Conservation (phyloP, 2,797 vertebrate species). For the Choloepus didactylus region DNA sequence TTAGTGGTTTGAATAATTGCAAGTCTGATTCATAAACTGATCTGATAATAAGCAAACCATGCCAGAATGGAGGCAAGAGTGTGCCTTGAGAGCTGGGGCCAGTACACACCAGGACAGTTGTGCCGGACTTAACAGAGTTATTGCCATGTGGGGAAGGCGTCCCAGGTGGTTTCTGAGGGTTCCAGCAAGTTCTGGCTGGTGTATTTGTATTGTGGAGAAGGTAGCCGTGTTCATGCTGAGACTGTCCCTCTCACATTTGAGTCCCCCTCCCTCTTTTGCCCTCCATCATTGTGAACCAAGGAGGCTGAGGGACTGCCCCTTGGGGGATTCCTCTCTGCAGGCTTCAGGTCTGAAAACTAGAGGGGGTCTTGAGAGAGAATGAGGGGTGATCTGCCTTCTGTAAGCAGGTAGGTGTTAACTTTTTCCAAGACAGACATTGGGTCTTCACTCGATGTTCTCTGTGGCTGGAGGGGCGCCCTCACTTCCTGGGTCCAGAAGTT, state of each 20-base stretch:
- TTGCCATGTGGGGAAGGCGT: neutral
- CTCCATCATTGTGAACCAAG: neutral
- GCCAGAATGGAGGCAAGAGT: neutral
- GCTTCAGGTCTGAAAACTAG: neutral
- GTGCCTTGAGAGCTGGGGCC: neutral
- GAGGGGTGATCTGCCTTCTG: neutral
- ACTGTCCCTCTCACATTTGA: neutral
- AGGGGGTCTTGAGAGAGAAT: neutral
- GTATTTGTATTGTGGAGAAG: neutral
- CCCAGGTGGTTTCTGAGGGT: neutral
- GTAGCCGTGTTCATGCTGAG: neutral
- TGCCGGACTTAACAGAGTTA: neutral
- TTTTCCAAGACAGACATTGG: neutral
- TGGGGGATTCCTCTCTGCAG: constrained; percentile 1
- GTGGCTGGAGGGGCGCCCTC: neutral
- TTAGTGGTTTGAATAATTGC: constrained; percentile 15
- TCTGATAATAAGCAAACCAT: neutral
- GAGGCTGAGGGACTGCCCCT: neutral
- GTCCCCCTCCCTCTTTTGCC: neutral
- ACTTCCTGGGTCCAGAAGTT: constrained; percentile 21
- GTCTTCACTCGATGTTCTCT: neutral
- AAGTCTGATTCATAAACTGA: neutral
- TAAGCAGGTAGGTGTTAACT: neutral
- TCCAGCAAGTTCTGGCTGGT: neutral
- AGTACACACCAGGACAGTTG: neutral